Base-by-base conservation (phyloP, 1,140 invertebrate species). In the Diorhabda sublineata region DNA sequence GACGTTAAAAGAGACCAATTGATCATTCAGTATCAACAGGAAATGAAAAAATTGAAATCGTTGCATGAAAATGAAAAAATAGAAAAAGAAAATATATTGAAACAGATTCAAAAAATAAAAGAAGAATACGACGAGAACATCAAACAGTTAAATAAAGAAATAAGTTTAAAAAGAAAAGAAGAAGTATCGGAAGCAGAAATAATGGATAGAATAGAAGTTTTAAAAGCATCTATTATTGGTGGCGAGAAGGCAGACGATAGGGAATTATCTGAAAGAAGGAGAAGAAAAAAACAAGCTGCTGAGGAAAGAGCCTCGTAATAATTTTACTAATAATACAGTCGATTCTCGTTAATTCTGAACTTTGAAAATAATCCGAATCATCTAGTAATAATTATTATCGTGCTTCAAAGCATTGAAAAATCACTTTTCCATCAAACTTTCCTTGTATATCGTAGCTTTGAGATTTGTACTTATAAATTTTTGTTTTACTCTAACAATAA, bases 211-310 rank as follows among this genome's bases (percentile, higher is more conserved):
- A 79, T 79, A 9, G 74, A 91, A 77, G 84, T 87, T 64, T 83
- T 95, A 11, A 87, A 94, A 75, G 84, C 88, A 57, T 85, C 88
- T 71, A 87, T 95, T 84, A 90, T 93, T 67, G 92, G 93, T 43
- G 93, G 93, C 2, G 93, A 95, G 76, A 85, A 88, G 72, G 87
- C 86, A 2, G 82, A 91, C 76, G 92, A 94, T 79, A 82, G 87
- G 66, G 87, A 88, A 74, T 82, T 91, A 47, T 89, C 89, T 57
- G 90, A 94, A 78, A 86, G 86, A 72, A 80, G 91, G 69, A 82
- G 85, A 65, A 86, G 86, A 67, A 89, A 90, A 70, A 90, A 90
- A 79, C 81, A 84, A 68, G 86, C 88, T 57, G 90, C 92, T 2
- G 88, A 94, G 76, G 84, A 85, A 61, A 83, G 89, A 71, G 82